Evolutionary conservation across 2,888 invertebrate genomes (phyloP).

Genomic region (Drosophila niveifrons): DNA sequence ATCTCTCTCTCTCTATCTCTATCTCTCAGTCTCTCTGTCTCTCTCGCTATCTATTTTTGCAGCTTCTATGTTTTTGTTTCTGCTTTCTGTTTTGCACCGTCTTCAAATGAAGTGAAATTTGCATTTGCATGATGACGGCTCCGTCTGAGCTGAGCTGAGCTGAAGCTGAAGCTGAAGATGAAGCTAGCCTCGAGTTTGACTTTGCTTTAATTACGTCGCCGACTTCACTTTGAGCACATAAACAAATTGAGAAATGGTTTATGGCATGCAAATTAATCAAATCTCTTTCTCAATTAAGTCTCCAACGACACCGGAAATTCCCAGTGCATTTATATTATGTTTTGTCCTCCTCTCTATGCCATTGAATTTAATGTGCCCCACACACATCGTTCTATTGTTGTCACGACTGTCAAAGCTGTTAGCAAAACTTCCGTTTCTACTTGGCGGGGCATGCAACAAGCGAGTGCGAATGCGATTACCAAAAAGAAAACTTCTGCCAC

Average conservation of each 20-base stretch:
- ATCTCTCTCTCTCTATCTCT: constrained; percentile 19
- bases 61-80: background rate
- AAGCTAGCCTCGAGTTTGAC: too few species aligned
- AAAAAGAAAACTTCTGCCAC: constrained; percentile 9
- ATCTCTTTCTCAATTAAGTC: constrained; percentile 72
- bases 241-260: constrained; percentile 77
- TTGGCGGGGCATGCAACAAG: constrained; percentile 29
- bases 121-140: background rate
- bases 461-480: constrained; percentile 2
- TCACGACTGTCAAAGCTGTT: constrained; percentile 48
- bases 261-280: constrained; percentile 79
- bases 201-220: constrained; percentile 70
- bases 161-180: constrained; percentile 5
- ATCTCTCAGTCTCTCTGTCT: background rate
- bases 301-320: constrained; percentile 35
- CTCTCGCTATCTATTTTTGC: background rate
- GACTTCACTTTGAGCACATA: constrained; percentile 64
- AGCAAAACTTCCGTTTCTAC: constrained; percentile 40
- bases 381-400: constrained; percentile 41
- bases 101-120: constrained; percentile 15
- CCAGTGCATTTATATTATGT: constrained; percentile 29
- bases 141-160: constrained; percentile 18
- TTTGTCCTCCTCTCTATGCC: constrained; percentile 11
- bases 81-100: background rate
- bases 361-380: constrained; percentile 54